These are phyloP conservation scores for Connochaetes taurinus DNA, from an alignment of 2,113 vertebrate genomes.

Conservation along the genomic window DNA sequence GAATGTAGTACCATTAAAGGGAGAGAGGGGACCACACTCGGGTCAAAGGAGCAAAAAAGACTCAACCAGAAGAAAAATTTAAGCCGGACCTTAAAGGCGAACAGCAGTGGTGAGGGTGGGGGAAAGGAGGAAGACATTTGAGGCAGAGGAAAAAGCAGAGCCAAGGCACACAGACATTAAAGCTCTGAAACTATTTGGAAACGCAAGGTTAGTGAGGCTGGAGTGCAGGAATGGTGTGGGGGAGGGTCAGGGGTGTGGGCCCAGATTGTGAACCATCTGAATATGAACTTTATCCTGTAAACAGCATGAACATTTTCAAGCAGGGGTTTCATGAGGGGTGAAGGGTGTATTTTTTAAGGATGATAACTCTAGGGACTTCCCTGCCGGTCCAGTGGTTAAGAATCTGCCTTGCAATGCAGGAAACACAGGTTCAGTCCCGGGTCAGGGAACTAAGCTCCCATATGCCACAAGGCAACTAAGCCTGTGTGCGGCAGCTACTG, in stretches of 20 bases:
- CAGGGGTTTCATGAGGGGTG: background rate
- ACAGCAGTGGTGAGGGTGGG: background rate
- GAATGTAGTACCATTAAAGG: background rate
- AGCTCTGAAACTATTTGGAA: background rate
- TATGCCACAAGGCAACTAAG: background rate
- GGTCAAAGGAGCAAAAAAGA: background rate
- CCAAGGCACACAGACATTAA: too few relatives aligned
- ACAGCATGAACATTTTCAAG: background rate
- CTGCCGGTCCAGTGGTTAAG: background rate
- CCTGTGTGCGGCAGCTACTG: background rate
- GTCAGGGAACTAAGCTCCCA: background rate
- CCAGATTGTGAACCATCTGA: background rate
- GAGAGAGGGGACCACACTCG: accelerated
- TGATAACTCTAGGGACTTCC: background rate
- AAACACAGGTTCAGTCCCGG: background rate
- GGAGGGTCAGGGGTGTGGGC: background rate
- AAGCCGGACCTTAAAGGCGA: background rate
- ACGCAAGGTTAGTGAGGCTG: background rate
- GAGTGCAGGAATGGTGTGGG: background rate
- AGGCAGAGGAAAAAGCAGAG: background rate
- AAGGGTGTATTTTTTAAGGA: background rate
- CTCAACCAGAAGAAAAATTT: background rate
- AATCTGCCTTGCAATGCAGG: background rate
- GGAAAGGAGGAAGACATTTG: background rate
- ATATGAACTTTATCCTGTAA: background rate